Evolutionary conservation across 2,797 vertebrate genomes (phyloP), one percentile per base, ranked within the genome.

Genomic region (Hydrocynus forskahlii): DNA sequence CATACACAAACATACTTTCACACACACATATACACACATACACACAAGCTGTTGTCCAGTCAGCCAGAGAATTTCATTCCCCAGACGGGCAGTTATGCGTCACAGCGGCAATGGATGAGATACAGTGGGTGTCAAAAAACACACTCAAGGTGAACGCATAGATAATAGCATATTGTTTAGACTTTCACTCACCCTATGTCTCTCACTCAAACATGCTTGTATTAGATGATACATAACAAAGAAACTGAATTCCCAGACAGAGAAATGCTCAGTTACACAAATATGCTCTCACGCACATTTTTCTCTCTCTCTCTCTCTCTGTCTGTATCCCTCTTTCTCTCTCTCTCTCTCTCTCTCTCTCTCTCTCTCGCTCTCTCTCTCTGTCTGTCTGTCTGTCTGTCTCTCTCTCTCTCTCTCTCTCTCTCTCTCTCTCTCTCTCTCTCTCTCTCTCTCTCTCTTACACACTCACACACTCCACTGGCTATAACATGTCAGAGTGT

Each of bases 1-100:
- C n/a, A 87, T 50, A 43, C 82, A 79, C 67, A 78, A 68, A 62
- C 81, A 74, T 52, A 79, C 23, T 85, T 38, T 21, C 82, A 79
- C 69, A 63, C 69, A 74, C 69, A 81, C 50, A 57, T 48, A 50
- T 54, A 75, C 55, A 78, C 64, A 16, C 52, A 9, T 35, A 48
- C 48, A 16, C 21, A 21, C 48, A 52, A 6, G 10, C 12, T 48
- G 43, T 1, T 70, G 43, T 25, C 64, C 13, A 23, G 69, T 72
- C 69, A 72, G 35, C 69, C 69, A 54, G 48, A 72, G 69, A 72
- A 72, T 72, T 54, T 17, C 19, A 72, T 72, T 55, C 9, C 23
- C 29, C 25, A 35, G 50, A 4, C 64, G 60, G 54, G 16, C n/a
- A 55, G n/a, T 70, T 78, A 52, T 68, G 50, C 13, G 23, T 57